Evolutionary conservation across 1,140 invertebrate genomes (phyloP).

Genomic region (Heterodera carotae): DNA sequence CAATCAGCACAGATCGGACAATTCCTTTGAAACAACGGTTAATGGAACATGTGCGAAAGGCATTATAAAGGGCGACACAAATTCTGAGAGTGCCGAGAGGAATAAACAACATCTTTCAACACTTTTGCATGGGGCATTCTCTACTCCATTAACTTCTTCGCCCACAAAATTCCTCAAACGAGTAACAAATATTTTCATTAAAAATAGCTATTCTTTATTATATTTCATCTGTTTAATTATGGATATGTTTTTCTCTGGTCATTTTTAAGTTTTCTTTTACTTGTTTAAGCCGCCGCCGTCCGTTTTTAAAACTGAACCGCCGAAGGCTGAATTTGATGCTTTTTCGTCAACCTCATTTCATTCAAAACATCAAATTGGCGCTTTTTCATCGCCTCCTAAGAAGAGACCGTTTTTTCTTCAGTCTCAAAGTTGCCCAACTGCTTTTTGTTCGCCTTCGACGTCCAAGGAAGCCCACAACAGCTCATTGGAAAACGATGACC

Average conservation of each 20-base stretch:
- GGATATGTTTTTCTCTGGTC: too few species aligned
- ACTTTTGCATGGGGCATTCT: neutral
- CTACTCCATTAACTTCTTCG: neutral
- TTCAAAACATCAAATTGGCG: neutral
- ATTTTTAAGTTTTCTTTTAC: neutral
- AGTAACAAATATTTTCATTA: neutral
- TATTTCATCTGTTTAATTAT: too few species aligned
- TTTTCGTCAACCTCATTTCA: neutral
- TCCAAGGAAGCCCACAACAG: neutral
- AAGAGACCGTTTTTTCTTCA: neutral
- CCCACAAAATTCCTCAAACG: neutral
- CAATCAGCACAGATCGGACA: neutral
- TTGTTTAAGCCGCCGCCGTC: neutral
- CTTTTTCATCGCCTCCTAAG: neutral
- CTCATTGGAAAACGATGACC: neutral
- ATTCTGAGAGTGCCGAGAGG: neutral
- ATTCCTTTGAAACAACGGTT: neutral
- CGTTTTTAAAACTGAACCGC: neutral
- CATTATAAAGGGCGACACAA: neutral
- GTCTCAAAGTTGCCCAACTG: neutral
- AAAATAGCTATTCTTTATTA: too few species aligned
- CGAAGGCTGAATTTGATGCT: neutral
- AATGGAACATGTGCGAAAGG: neutral
- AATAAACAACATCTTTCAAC: neutral
- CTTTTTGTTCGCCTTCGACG: neutral